These are phyloP conservation scores for Cotesia typhae DNA, from an alignment of 1,140 invertebrate genomes.

Conservation along the genomic window DNA sequence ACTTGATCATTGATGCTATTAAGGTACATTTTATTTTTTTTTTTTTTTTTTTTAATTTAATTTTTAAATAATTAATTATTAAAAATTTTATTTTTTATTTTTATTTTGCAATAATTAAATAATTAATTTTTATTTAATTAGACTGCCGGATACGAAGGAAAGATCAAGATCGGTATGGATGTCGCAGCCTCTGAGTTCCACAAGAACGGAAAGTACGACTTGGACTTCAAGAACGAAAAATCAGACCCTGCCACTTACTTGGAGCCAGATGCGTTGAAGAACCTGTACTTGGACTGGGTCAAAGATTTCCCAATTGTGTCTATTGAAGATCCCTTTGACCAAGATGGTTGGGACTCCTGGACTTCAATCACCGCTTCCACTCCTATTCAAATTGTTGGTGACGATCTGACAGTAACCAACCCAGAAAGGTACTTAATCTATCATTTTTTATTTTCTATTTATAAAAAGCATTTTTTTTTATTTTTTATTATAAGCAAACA, in stretches of 20 bases:
- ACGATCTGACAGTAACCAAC: slow-evolving; percentile 96
- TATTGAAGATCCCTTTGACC: slow-evolving; percentile 98
- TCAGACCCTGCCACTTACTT: slow-evolving; percentile 84
- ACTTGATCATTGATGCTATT: slow-evolving; percentile 90
- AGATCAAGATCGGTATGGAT: slow-evolving; percentile 95
- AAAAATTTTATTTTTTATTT: slow-evolving; percentile 68
- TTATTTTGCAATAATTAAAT: background rate
- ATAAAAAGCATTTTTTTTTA: too few relatives aligned
- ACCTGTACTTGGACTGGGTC: slow-evolving; percentile 91
- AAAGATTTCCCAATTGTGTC: slow-evolving; percentile 96
- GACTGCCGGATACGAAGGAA: slow-evolving; percentile 70
- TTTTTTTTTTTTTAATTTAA: too few relatives aligned
- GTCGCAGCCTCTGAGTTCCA: slow-evolving; percentile 97
- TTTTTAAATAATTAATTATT: too few relatives aligned
- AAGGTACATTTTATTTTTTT: slow-evolving; percentile 76
- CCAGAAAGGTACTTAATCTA: slow-evolving; percentile 63
- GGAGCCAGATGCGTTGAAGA: slow-evolving; percentile 80
- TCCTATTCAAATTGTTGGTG: slow-evolving; percentile 92
- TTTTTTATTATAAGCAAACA: background rate
- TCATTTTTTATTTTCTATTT: slow-evolving; percentile 31
- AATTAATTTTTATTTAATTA: slow-evolving; percentile 45
- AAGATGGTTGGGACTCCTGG: slow-evolving; percentile 98
- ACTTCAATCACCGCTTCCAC: slow-evolving; percentile 80
- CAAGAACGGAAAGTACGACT: slow-evolving; percentile 89
- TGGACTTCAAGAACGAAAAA: slow-evolving; percentile 97